These are phyloP conservation scores for Lasiurus cinereus DNA, from an alignment of 2,113 vertebrate genomes.

Conservation along the genomic window DNA sequence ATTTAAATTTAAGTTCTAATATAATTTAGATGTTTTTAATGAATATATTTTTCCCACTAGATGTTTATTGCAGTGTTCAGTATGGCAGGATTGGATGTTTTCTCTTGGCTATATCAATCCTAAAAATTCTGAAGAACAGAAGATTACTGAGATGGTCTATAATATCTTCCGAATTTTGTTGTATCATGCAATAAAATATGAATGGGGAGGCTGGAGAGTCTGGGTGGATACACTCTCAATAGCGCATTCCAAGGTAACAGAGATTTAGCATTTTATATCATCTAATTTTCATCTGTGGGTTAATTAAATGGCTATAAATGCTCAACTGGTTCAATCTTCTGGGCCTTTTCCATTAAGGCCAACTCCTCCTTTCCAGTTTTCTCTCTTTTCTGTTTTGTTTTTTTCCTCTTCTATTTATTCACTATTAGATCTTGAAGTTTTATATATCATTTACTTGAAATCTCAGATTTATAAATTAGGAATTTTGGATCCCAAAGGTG, in stretches of 20 bases:
- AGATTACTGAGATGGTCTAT: constrained; percentile 99
- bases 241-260: constrained; percentile 97
- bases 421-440: background rate
- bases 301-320: background rate
- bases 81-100: constrained; percentile 99
- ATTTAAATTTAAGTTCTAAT: background rate
- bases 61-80: constrained; percentile 99
- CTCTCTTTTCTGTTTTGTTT: background rate
- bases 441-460: background rate
- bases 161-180: constrained; percentile 99
- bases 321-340: constrained; percentile 87
- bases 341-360: constrained; percentile 64
- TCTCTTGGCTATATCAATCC: constrained; percentile 99
- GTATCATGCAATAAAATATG: constrained; percentile 99
- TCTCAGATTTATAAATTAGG: background rate
- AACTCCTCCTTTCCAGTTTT: background rate
- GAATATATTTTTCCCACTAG: constrained; percentile 86
- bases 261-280: background rate
- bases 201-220: constrained; percentile 99
- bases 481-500: background rate
- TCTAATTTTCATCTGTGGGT: background rate
- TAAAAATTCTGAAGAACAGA: constrained; percentile 98
- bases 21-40: constrained; percentile 69
- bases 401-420: background rate
- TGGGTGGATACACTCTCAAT: constrained; percentile 99